Percentiles rank a stretch among this genome's conserved stretches.
phyloP scores from a whole-genome alignment of 2,888 invertebrate species.

The Ischnura elegans region DNA sequence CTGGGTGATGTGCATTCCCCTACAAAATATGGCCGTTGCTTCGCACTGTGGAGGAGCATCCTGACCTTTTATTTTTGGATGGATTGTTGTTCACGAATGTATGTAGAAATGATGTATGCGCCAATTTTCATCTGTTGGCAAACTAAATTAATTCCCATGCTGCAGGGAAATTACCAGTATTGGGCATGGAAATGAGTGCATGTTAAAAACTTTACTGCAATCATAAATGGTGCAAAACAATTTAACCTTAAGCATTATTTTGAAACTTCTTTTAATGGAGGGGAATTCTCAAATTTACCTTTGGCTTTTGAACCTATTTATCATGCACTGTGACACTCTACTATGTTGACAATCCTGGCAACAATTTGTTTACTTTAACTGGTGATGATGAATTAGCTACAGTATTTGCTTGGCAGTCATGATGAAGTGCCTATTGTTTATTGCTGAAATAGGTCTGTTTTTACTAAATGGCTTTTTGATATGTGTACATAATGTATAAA shows the following conservation, averaged over 20 bases:
- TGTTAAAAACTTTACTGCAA: background rate
- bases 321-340: background rate
- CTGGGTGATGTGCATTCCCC: slow-evolving; percentile 30
- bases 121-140: background rate
- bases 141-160: background rate
- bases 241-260: background rate
- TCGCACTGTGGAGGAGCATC: background rate
- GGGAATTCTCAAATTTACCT: background rate
- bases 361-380: background rate
- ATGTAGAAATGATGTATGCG: background rate
- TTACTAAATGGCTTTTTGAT: slow-evolving; percentile 14
- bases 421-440: slow-evolving; percentile 12
- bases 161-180: background rate
- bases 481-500: slow-evolving; percentile 29
- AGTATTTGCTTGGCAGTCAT: background rate
- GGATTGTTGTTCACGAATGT: background rate
- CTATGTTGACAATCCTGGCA: too few relatives aligned
- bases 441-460: background rate
- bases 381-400: background rate
- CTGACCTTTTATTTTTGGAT: slow-evolving; percentile 16
- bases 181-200: background rate
- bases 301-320: background rate
- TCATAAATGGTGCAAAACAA: background rate
- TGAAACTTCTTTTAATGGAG: background rate
- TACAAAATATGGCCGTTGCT: background rate